Conservation (phyloP, 2,888 invertebrate genomes). For the Pseudolycoriella hygida region DNA sequence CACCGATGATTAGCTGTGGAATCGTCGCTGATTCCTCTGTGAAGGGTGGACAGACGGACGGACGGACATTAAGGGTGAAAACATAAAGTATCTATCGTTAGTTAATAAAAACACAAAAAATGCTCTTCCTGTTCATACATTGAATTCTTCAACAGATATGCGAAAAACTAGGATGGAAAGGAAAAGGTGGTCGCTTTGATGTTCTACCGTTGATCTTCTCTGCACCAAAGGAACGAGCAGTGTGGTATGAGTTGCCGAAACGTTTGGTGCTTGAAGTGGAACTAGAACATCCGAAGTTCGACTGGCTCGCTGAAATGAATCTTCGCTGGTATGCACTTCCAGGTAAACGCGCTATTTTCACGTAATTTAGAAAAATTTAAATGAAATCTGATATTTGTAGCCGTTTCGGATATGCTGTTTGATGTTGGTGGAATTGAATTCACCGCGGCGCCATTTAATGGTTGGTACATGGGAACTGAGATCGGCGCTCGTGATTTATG, state of each 20-base stretch:
- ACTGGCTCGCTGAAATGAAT: constrained; percentile 71
- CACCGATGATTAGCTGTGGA: no score
- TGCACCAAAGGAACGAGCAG: constrained; percentile 81
- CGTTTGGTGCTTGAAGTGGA: constrained; percentile 76
- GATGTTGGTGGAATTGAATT: constrained; percentile 92
- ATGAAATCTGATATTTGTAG: constrained; percentile 20
- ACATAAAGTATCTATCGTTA: no score
- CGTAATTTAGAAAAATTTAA: no score
- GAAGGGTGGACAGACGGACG: no score
- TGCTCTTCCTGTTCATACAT: no score
- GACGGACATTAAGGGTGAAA: no score
- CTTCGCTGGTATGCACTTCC: constrained; percentile 84
- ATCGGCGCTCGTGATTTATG: constrained; percentile 86
- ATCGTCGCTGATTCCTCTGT: no score
- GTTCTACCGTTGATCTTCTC: constrained; percentile 78
- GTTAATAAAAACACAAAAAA: neutral
- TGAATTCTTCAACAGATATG: constrained; percentile 43
- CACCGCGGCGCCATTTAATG: constrained; percentile 86
- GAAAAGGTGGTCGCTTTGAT: constrained; percentile 65
- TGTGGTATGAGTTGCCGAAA: constrained; percentile 81
- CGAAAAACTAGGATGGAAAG: constrained; percentile 78
- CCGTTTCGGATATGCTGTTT: constrained; percentile 81
- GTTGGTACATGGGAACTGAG: constrained; percentile 97
- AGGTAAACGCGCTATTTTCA: no score
- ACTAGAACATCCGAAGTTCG: constrained; percentile 79